Evolutionary conservation across 2,113 vertebrate genomes (phyloP), one percentile per base, ranked within the genome.

Genomic region (Tenebrosternarchus preto): DNA sequence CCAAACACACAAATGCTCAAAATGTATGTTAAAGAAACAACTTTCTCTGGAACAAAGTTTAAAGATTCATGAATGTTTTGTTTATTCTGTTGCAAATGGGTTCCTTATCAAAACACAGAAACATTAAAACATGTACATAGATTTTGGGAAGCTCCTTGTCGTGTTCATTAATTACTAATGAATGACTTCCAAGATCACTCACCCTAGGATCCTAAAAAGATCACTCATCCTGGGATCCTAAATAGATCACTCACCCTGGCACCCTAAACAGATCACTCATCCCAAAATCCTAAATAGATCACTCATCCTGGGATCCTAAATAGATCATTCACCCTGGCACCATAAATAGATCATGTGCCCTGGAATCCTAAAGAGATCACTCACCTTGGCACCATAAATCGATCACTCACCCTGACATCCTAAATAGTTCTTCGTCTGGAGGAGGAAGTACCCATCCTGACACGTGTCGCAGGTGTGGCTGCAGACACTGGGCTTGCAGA

Each of bases 201-300:
- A 98, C 97, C 95, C 95, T 80, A 92, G 88, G 97, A 99, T 20
- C 97, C 97, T 85, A 98, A 96, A 86, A 98, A 98, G 84, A 93
- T 93, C 46, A 96, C 25, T 95, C 96, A 12, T 93, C 91, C 85
- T 94, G 90, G n/a, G n/a, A n/a, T n/a, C n/a, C n/a, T n/a, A n/a
- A n/a, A n/a, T n/a, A n/a, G n/a, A n/a, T n/a, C n/a, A n/a, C n/a
- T n/a, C 84, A 98, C 97, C 95, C 95, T 80, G 92, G 88, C 97
- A 99, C 20, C 97, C 97, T 85, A 98, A 96, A 86, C 98, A 98
- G 84, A 93, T 93, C 46, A n/a, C n/a, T n/a, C 84, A 98, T 96
- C 95, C 95, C 80, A 92, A 88, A 97, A 99, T 20, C 97, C 97
- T 85, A 98, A 96, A 86, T 98, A 98, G 84, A 93, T 93, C 46